A percentile compares a stretch with the other conserved stretches of the same genome.
Evolutionary conservation across 2,797 vertebrate genomes (phyloP).

Genomic region (Oreochromis grahami): DNA sequence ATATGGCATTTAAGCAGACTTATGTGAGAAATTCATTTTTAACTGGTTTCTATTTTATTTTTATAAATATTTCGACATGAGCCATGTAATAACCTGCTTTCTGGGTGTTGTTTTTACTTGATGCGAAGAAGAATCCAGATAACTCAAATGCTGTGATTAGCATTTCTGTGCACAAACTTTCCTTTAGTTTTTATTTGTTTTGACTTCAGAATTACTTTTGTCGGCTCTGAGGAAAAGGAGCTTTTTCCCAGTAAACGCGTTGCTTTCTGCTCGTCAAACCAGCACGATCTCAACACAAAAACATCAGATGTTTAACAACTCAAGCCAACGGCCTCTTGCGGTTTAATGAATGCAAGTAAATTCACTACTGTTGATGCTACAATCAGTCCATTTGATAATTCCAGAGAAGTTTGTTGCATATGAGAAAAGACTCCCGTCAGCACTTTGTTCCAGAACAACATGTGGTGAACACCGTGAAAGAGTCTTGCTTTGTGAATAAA

Average conservation of each 20-base stretch:
- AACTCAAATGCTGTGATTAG: neutral
- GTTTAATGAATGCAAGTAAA: neutral
- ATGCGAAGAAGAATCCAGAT: neutral
- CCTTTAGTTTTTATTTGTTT: neutral
- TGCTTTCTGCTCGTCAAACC: neutral
- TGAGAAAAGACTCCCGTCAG: accelerated
- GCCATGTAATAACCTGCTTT: neutral
- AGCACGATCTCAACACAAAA: neutral
- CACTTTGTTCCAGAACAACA: neutral
- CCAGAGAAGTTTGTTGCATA: neutral
- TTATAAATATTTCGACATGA: neutral
- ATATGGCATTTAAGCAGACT: neutral
- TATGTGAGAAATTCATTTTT: neutral
- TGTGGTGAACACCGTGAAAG: neutral
- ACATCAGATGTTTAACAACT: neutral
- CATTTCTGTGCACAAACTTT: neutral
- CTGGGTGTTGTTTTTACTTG: neutral
- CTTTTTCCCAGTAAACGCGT: too few relatives aligned
- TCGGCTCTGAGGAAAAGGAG: neutral
- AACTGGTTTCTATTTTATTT: neutral
- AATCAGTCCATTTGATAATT: neutral
- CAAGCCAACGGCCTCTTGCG: neutral
- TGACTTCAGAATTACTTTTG: neutral
- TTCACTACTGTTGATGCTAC: neutral
- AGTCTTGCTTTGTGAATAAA: neutral